Conservation (phyloP, 1,140 invertebrate genomes). For the Trichogramma pretiosum region DNA sequence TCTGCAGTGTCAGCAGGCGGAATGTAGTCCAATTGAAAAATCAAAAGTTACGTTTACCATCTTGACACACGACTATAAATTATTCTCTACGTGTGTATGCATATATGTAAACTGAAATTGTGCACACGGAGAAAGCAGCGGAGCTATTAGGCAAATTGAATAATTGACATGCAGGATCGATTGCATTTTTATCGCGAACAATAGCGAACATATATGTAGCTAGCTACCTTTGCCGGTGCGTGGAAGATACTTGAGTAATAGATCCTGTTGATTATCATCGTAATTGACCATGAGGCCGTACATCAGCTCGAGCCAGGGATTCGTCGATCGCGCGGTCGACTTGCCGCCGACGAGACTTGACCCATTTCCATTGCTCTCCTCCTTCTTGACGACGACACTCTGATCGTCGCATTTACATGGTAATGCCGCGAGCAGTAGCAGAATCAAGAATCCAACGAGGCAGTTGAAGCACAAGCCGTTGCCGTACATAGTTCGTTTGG, state of each 20-base stretch:
- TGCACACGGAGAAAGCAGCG: too few species aligned
- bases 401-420: not conserved
- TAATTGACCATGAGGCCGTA: slow-evolving; percentile 2
- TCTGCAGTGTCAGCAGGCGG: too few species aligned
- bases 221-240: not conserved
- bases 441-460: not conserved
- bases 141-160: too few species aligned
- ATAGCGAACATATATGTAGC: too few species aligned
- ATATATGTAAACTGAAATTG: too few species aligned
- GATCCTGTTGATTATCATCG: not conserved
- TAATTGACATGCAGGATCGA: too few species aligned
- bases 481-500: slow-evolving; percentile 7
- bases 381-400: not conserved
- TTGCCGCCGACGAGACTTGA: not conserved
- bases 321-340: not conserved
- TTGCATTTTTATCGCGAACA: too few species aligned
- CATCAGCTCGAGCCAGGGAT: not conserved
- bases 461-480: slow-evolving; percentile 1
- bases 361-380: not conserved
- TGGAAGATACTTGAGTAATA: not conserved
- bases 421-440: not conserved
- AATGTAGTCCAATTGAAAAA: too few species aligned
- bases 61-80: too few species aligned
- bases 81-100: too few species aligned
- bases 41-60: too few species aligned